These are phyloP conservation scores for Panthera leo DNA, from an alignment of 2,113 vertebrate species.

Conservation along the genomic window DNA sequence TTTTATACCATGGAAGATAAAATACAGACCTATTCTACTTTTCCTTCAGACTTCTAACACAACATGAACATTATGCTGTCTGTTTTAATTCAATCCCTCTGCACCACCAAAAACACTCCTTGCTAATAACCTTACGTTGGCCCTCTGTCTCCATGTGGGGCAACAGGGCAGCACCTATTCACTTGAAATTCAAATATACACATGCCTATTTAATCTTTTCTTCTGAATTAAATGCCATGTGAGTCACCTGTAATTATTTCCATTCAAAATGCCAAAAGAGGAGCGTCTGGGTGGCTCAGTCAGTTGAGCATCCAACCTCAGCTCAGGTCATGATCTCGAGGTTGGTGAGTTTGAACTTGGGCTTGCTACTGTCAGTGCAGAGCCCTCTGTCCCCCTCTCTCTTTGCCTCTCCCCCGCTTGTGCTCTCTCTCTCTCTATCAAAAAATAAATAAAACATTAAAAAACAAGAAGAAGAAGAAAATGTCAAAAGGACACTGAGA, in stretches of 20 bases:
- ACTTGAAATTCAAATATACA: neutral
- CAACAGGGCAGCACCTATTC: neutral
- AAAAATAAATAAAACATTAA: too few relatives aligned
- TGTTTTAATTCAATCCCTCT: neutral
- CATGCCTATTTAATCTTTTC: neutral
- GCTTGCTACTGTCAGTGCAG: too few relatives aligned
- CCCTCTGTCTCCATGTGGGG: neutral
- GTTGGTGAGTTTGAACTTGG: too few relatives aligned
- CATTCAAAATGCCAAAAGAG: neutral
- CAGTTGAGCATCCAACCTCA: too few relatives aligned
- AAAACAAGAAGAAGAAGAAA: too few relatives aligned
- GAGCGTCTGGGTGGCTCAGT: too few relatives aligned
- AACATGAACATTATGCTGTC: neutral
- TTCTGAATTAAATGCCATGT: neutral
- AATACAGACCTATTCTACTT: neutral
- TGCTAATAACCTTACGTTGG: neutral
- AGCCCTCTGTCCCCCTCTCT: too few relatives aligned
- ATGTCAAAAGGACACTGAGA: neutral
- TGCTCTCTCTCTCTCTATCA: too few relatives aligned
- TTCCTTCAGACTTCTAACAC: neutral
- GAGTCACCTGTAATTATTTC: constrained; percentile 23
- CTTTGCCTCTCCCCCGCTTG: too few relatives aligned
- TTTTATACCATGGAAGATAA: neutral
- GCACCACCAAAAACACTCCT: neutral
- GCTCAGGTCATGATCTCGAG: too few relatives aligned